Evolutionary conservation across 2,797 vertebrate genomes (phyloP), one percentile per base, ranked within the genome.

Genomic region (Halcyon badia): DNA sequence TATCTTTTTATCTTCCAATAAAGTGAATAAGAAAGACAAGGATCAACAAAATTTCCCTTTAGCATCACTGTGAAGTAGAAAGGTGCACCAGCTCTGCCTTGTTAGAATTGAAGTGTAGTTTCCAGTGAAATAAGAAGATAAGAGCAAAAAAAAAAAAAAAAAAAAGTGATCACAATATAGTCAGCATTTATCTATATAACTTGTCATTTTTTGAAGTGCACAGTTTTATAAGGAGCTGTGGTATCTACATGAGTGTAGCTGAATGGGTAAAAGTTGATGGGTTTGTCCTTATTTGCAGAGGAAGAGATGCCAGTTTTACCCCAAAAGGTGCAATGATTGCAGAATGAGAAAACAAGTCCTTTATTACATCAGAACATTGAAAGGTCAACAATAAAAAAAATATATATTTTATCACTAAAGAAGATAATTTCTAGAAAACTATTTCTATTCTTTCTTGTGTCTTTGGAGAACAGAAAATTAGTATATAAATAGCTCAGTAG

Each of bases 351-450:
- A 60, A 51, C 1, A 33, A 12, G 37, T 52, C 10, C 9, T 56
- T 83, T 73, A 48, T 51, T 78, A 46, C 4, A 22, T 84, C 35
- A 60, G 19, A 71, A 61, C 64, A 56, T 33, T 0, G 5, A 75
- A 30, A 3, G 5, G 3, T 54, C 31, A 69, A 24, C 3, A 49
- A 58, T 6, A 5, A 0, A 6, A 10, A 24, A 5, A 42, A 42
- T 7, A 30, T 16, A 24, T 8, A 30, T 14, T 69, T 60, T 52
- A 21, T 71, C 19, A 57, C 14, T 7, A 31, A 70, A 60, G 15
- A 48, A 31, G 20, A 65, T 0, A 64, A 71, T 25, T 46, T 80
- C 5, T 77, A 54, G 6, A 83, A 65, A 42, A 31, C 37, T 48
- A 5, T 56, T 88, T 70, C 41, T 2, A 19, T 65, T 61, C 33